Base-by-base conservation (phyloP, 1,140 invertebrate genomes). In the Mycetomoellerius zeteki region DNA sequence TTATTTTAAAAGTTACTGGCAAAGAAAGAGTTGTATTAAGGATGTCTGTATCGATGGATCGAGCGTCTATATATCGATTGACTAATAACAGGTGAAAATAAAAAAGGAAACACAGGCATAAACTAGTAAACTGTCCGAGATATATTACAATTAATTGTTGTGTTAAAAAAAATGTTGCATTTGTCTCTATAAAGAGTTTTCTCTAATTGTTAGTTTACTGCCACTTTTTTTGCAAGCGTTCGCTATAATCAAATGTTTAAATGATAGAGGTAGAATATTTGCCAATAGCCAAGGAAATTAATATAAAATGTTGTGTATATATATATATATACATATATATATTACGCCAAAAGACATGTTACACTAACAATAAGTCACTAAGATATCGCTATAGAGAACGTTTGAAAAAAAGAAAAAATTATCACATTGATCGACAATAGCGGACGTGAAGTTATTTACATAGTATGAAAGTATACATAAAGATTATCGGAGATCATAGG, bases 361-460 rank as follows among this genome's bases (percentile, higher is more conserved):
- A 88, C 77, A 43, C 69, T 37, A 37, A 37, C 33, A 37, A 37
- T 37, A 37, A 37, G 37, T 37, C 7, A 37, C 8, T 86, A 91
- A 86, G 71, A 72, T 64, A 84, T 71, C 21, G 64, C 50, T 69
- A 80, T 82, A 89, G 86, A 78, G 64, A 77, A 30, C 56, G 69
- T 81, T 58, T 47, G 52, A 86, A 47, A 73, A 60, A 27, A 56
- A 37, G 50, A 24, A 52, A 43, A 65, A 27, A 47, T 90, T 89
- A 93, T 92, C 91, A 84, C 90, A 92, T 93, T 88, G 85, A 92
- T 93, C 87, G 93, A 94, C 93, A 94, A 94, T 94, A 94, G 89
- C 90, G 90, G 85, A 89, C 76, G 14, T 47, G 85, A 88, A 73
- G 10, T 50, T 91, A 89, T 82, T 89, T 52, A 58, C 93, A 89